phyloP scores from a whole-genome alignment of 1,140 invertebrate species.

The Agrilus planipennis region DNA sequence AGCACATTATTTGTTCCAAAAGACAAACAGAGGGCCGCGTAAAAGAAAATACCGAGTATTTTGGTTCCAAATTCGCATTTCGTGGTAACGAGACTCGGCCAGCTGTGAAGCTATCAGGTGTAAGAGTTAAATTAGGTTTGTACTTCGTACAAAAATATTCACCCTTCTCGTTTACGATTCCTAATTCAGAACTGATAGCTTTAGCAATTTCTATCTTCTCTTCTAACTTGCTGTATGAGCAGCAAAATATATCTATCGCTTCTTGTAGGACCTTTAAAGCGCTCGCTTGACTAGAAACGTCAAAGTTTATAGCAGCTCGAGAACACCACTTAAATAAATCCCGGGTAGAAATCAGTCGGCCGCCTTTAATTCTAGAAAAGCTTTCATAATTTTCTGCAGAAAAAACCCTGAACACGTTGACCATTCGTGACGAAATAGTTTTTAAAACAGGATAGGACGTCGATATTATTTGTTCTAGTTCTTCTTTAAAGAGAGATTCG shows the following conservation, averaged over 20 bases:
- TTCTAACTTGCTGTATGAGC: conserved; percentile 51
- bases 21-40: conserved; percentile 68
- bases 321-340: conserved; percentile 91
- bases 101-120: conserved; percentile 16
- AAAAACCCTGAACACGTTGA: conserved; percentile 75
- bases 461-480: conserved; percentile 57
- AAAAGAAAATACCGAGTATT: conserved; percentile 58
- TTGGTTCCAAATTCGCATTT: conserved; percentile 32
- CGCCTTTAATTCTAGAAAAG: conserved; percentile 32
- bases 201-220: conserved; percentile 54
- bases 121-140: conserved; percentile 60
- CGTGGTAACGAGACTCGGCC: conserved; percentile 21
- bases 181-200: conserved; percentile 67
- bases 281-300: conserved; percentile 59
- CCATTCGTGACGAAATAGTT: conserved; percentile 64
- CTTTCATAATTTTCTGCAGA: conserved; percentile 48
- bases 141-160: conserved; percentile 68
- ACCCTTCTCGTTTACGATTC: conserved; percentile 70
- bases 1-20: conserved; percentile 76
- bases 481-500: conserved; percentile 60
- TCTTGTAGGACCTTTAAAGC: conserved; percentile 74
- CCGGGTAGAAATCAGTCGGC: conserved; percentile 62
- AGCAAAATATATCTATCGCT: conserved; percentile 84
- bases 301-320: conserved; percentile 60
- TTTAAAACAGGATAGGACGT: conserved; percentile 57